A percentile compares a stretch with the other conserved stretches of the same genome.
Conservation (phyloP, 2,113 vertebrate species). For the Lamprologus sp. region DNA sequence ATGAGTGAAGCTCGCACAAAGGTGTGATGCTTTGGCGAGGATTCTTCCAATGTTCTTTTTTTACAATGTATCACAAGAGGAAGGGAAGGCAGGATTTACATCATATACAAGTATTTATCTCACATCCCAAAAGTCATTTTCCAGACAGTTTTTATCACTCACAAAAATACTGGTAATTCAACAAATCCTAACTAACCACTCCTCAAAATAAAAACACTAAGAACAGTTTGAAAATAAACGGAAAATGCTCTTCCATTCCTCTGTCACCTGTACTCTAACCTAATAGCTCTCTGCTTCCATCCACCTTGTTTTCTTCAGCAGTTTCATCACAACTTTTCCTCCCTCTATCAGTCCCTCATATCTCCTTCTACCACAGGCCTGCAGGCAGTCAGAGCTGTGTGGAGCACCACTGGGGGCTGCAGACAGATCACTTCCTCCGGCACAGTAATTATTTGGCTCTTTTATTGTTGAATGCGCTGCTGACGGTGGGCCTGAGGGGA, state of each 20-base stretch:
- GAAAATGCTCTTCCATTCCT: not conserved
- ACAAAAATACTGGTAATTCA: not conserved
- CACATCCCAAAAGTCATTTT: not conserved
- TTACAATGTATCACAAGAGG: not conserved
- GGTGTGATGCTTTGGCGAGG: rapidly evolving
- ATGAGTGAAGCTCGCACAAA: not conserved
- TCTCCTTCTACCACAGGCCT: constrained; percentile 18
- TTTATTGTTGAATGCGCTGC: constrained; percentile 58
- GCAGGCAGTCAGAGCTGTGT: constrained; percentile 17
- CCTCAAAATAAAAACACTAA: not conserved
- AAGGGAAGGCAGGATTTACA: not conserved
- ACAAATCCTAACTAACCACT: not conserved
- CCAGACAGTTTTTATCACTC: not conserved
- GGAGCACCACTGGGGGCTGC: constrained; percentile 39
- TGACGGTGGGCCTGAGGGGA: constrained; percentile 38
- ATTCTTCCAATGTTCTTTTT: not conserved
- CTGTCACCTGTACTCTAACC: not conserved
- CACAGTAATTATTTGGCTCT: constrained; percentile 64
- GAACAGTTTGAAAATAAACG: not conserved
- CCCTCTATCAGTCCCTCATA: constrained; percentile 23
- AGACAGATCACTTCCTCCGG: constrained; percentile 57
- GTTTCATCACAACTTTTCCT: not conserved
- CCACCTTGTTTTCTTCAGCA: not conserved
- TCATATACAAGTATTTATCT: not conserved
- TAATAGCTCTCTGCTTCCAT: not conserved